Evolutionary conservation across 2,888 invertebrate genomes (phyloP), one percentile per base, ranked within the genome.

Genomic region (Parasteatoda lunata): DNA sequence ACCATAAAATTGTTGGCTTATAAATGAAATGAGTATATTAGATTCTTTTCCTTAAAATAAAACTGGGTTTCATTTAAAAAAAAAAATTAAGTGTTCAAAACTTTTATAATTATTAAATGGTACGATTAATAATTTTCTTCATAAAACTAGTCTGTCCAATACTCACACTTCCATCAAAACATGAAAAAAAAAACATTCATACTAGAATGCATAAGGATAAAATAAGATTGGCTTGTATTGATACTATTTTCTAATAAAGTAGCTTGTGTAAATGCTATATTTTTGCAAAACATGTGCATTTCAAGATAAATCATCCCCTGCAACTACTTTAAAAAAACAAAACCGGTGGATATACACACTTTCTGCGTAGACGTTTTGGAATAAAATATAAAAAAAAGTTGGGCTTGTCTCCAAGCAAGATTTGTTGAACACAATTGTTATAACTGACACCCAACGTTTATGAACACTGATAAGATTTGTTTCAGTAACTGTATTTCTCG

Each of bases 191-290:
- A 30, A 84, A 72, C 83, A 77, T 80, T 71, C 76, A 80, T 85
- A 70, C 69, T 84, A 47, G 30, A 68, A 68, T 9, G 0, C 66
- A 30, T 66, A 47, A 52, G 76, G 75, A 69, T 71, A 52, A 65
- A 71, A 76, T 71, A 69, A 75, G 71, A 84, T 84, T 84, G 83
- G 83, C 76, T 85, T 66, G 77, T 71, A 75, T 51, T 45, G 52
- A 65, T 68, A 76, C 85, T 80, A 76, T 85, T 85, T 85, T 85
- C 73, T 85, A 85, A 85, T 69, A 66, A 85, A 66, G 78, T 80
- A 85, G 85, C 85, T 78, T 79, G 80, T 85, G 85, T 80, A 85
- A 85, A 85, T 85, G 85, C 85, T 85, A 80, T 85, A 85, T 85
- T 85, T 85, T 85, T 85, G 85, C 85, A 85, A 85, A 78, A 80